phyloP scores from a whole-genome alignment of 2,113 vertebrate genomes.

The Elanoides forficatus region DNA sequence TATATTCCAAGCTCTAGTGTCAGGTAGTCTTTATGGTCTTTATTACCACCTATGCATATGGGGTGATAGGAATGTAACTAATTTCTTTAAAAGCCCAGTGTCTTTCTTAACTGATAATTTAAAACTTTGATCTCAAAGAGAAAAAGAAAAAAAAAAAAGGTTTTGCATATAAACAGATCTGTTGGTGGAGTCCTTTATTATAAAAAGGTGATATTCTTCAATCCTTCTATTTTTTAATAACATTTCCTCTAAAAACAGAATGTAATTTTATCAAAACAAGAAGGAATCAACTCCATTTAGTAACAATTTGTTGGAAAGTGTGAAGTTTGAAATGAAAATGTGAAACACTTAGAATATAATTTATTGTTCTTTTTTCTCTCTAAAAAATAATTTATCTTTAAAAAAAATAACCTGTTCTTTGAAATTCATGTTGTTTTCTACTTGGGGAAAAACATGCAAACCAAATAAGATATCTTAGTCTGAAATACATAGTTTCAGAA shows the following conservation, averaged over 20 bases:
- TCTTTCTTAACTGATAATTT: neutral
- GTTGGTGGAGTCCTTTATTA: neutral
- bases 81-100: neutral
- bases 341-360: neutral
- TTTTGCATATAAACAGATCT: neutral
- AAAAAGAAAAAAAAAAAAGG: neutral
- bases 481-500: neutral
- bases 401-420: neutral
- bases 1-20: neutral
- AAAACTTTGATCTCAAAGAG: neutral
- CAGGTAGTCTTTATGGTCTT: neutral
- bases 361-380: neutral
- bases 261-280: neutral
- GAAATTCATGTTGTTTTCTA: neutral
- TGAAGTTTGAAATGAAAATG: neutral
- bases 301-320: neutral
- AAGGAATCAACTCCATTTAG: neutral
- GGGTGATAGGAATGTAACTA: neutral
- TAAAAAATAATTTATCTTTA: neutral
- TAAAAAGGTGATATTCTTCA: fast-evolving
- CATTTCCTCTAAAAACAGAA: neutral
- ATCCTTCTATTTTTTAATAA: neutral
- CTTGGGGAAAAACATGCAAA: neutral
- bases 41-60: neutral
- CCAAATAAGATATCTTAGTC: neutral